Evolutionary conservation across 2,113 vertebrate species (phyloP).

Genomic region (Plotosus lineatus): DNA sequence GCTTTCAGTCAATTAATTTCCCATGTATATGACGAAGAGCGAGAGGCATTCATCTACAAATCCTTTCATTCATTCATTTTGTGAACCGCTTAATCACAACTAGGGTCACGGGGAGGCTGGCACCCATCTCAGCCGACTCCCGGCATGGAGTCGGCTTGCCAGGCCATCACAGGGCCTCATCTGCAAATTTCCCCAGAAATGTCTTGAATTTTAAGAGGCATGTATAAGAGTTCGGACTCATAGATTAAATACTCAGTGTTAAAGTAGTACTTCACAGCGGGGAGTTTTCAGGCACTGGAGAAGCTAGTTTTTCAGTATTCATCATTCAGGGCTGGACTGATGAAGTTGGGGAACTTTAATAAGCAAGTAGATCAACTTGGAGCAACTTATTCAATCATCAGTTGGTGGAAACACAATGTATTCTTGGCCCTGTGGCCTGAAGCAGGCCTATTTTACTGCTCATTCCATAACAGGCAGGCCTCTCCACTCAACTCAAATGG

Average conservation of each 20-base stretch:
- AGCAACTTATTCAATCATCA: background rate
- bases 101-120: no score
- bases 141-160: no score
- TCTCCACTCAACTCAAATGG: conserved; percentile 38
- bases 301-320: background rate
- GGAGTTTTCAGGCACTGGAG: background rate
- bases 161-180: no score
- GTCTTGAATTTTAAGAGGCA: conserved; percentile 3
- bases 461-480: background rate
- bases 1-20: conserved; percentile 48
- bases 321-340: background rate
- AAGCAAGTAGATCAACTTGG: background rate
- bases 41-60: background rate
- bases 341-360: background rate
- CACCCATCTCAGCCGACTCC: no score
- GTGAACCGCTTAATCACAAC: no score
- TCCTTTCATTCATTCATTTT: no score
- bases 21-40: conserved; percentile 41
- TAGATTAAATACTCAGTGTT: background rate
- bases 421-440: conserved; percentile 1
- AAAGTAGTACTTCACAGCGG: background rate
- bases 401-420: background rate
- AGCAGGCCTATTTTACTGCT: background rate
- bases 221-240: background rate
- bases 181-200: background rate